These are phyloP conservation scores for Beaufortia kweichowensis DNA, from an alignment of 2,113 vertebrate genomes.

Conservation along the genomic window DNA sequence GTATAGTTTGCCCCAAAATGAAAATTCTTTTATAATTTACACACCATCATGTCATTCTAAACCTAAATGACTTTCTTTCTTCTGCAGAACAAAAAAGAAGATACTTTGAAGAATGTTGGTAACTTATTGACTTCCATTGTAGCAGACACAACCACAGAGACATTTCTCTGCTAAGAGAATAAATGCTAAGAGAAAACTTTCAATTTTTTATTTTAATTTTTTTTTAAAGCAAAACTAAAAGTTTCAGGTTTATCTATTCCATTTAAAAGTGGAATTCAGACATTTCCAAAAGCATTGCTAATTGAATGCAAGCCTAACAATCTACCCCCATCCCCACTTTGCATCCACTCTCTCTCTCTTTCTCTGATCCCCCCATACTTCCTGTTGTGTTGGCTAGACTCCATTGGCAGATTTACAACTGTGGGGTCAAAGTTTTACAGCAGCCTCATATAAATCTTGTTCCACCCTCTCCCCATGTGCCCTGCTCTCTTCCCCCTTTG, in stretches of 20 bases:
- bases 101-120: too few relatives aligned
- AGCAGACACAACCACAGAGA: too few relatives aligned
- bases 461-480: conserved; percentile 42
- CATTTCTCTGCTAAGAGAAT: too few relatives aligned
- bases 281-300: background rate
- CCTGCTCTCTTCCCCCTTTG: conserved; percentile 41
- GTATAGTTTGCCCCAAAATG: too few relatives aligned
- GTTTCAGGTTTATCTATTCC: background rate
- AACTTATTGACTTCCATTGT: too few relatives aligned
- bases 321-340: background rate
- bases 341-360: background rate
- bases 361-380: conserved; percentile 63
- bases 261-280: background rate
- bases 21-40: too few relatives aligned
- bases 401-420: conserved; percentile 80
- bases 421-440: conserved; percentile 78
- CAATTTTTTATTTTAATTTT: too few relatives aligned
- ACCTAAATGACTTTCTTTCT: too few relatives aligned
- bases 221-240: too few relatives aligned
- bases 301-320: conserved; percentile 14
- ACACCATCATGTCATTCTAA: too few relatives aligned
- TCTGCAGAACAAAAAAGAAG: too few relatives aligned
- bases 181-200: too few relatives aligned
- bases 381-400: conserved; percentile 80
- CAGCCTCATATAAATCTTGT: conserved; percentile 76